Evolutionary conservation across 2,113 vertebrate genomes (phyloP).

Genomic region (Hydrolagus affinis): DNA sequence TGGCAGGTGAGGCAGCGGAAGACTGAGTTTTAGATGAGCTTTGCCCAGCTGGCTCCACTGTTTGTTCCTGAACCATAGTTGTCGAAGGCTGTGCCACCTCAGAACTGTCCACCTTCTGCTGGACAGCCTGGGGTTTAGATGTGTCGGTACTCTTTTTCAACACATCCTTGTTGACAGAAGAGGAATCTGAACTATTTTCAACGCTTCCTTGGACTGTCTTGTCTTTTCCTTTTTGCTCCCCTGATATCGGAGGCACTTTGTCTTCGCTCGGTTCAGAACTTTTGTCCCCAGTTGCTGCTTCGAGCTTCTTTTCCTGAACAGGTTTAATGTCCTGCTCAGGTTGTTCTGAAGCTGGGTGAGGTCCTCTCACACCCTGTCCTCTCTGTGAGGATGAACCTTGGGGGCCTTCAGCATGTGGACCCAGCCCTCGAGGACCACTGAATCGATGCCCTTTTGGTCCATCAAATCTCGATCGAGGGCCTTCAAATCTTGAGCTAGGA

Average conservation of each 20-base stretch:
- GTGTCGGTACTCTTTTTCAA: background rate
- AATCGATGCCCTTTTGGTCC: constrained; percentile 5
- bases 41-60: background rate
- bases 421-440: background rate
- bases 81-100: background rate
- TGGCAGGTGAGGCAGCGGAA: background rate
- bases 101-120: background rate
- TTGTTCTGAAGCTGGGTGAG: background rate
- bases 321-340: background rate
- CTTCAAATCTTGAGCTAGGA: constrained; percentile 5
- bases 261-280: background rate
- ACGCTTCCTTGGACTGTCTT: background rate
- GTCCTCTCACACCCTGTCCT: background rate
- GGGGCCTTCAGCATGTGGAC: background rate
- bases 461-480: background rate
- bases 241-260: background rate
- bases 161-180: background rate
- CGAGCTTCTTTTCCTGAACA: background rate
- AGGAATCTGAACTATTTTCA: constrained; percentile 5
- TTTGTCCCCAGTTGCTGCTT: background rate
- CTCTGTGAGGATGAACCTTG: background rate
- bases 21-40: background rate
- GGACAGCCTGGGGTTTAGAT: constrained; percentile 26
- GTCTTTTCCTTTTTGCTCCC: background rate
- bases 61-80: background rate